Evolutionary conservation across 2,888 invertebrate species (phyloP), one percentile per base, ranked within the genome.

Genomic region (Diaphora mendica): DNA sequence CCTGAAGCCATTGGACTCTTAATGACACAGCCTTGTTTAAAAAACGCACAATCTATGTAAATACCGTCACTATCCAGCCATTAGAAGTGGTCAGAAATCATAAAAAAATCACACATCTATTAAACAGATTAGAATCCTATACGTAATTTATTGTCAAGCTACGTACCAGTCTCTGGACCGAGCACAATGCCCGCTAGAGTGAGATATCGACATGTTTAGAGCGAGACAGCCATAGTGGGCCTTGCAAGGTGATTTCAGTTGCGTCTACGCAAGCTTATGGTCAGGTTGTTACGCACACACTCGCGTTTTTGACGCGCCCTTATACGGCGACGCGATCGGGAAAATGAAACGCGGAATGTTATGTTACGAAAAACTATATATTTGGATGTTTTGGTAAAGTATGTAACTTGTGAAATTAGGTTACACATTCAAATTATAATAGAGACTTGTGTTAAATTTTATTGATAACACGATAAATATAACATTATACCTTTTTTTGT

Each of bases 161-260:
- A 90, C 85, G 86, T 81, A 90, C 90, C 90, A 82, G 74, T 84
- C 81, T 89, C 90, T 89, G 90, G 90, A 86, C 87, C 83, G 86
- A 87, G 95, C 94, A 95, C 95, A 95, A 95, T 95, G 95, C 92
- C 95, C 95, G 95, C 92, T 93, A 92, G 94, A 95, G 84, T 11
- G 89, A 85, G 91, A 91, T 82, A 70, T 84, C 68, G 64, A 90
- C 84, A 88, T 79, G 91, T 89, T 92, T 88, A 89, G 91, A 94
- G 84, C 76, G 93, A 92, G 94, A 94, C 84, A 82, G 89, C 75
- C 82, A 91, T 88, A 95, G 92, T 94, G 94, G 95, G 95, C 95
- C 95, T 95, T 95, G 95, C 95, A 95, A 95, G 95, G 95, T 95
- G 95, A 95, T 94, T 94, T 95, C 91, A 95, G 95, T 95, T 94